Evolutionary conservation across 1,140 invertebrate genomes (phyloP), one percentile per base, ranked within the genome.

Genomic region (Drosophila nebulosa): DNA sequence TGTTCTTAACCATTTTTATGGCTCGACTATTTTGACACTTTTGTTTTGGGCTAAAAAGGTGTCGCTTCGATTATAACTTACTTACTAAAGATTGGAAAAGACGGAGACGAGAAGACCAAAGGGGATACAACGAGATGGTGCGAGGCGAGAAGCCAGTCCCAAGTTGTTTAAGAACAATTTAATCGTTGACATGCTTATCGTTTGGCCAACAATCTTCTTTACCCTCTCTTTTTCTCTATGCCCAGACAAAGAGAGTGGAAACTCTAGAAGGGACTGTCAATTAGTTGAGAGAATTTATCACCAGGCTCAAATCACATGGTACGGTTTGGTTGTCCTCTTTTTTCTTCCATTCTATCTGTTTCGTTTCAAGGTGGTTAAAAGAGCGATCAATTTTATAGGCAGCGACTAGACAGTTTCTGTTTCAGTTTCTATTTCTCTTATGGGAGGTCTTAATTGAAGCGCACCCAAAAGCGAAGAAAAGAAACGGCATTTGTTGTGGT

Each of bases 361-460:
- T 35, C 16, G 12, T 32, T 52, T 50, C 51, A 60, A 35, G 55
- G 53, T 39, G 69, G 69, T 73, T 88, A 88, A 89, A 58, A 89
- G 83, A 88, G 83, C 79, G 75, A 88, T 88, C 83, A 88, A 88
- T 88, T 88, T 88, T 81, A 79, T 88, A 56, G 62, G 18, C 67
- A 62, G 67, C 58, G 57, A 75, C 72, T 66, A 70, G 81, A 80
- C 69, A 74, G 71, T 68, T 73, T 69, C 51, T 62, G 36, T 39
- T 39, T 46, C 69, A 74, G 71, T 68, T 73, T 69, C 51, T 58
- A 39, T 39, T 39, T 62, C 30, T 35, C 39, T 24, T 10, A 27
- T 35, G 7, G 65, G 83, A 78, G 83, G 88, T 88, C 83, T 81
- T 88, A 88, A 88, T 88, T 88, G 83, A 88, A 88, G 83, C 88